These are phyloP conservation scores for Ceratina australensis DNA, from an alignment of 1,140 invertebrate genomes.

Conservation along the genomic window DNA sequence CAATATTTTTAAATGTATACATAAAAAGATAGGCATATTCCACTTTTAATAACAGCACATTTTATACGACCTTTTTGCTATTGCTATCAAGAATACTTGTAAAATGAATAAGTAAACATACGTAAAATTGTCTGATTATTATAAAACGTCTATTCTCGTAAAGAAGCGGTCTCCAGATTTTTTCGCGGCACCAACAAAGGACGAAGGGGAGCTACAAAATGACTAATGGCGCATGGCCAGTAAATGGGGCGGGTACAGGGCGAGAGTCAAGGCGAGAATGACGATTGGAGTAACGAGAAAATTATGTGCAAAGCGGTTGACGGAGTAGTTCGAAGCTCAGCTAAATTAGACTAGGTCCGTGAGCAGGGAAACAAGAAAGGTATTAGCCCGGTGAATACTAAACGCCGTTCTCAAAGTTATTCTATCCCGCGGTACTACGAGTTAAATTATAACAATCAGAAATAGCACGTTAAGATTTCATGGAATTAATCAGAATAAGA, in stretches of 20 bases:
- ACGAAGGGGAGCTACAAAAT: background rate
- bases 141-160: too few relatives aligned
- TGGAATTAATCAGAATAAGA: too few relatives aligned
- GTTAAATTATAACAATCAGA: background rate
- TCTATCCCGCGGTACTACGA: background rate
- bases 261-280: constrained; percentile 1
- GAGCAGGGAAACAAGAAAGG: background rate
- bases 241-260: background rate
- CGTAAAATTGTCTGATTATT: too few relatives aligned
- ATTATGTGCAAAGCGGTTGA: constrained; percentile 14
- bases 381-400: background rate
- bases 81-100: too few relatives aligned
- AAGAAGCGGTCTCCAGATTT: background rate
- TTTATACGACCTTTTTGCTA: too few relatives aligned
- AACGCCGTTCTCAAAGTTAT: too few relatives aligned
- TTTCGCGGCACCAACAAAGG: background rate
- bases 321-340: background rate
- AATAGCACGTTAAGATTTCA: too few relatives aligned
- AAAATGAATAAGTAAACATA: too few relatives aligned
- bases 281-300: constrained; percentile 14
- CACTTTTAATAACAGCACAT: too few relatives aligned
- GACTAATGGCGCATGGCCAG: constrained; percentile 18
- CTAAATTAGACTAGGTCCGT: background rate
- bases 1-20: too few relatives aligned
- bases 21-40: too few relatives aligned